Evolutionary conservation across 2,113 vertebrate genomes (phyloP).

Genomic region (Alethe castanea): DNA sequence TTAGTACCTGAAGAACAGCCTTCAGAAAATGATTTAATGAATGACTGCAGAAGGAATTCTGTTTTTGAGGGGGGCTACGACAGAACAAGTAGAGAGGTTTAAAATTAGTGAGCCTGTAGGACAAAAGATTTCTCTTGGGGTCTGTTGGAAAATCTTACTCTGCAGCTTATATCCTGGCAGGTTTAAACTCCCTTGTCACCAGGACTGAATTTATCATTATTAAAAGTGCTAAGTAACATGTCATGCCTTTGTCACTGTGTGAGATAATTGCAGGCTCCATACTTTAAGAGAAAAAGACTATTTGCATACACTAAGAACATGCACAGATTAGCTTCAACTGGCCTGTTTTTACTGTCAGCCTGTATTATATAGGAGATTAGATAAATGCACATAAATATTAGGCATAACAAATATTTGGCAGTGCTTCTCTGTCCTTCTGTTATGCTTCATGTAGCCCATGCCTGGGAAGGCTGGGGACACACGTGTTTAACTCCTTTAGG

Average conservation of each 20-base stretch:
- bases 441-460: not conserved
- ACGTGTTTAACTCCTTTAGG: not conserved
- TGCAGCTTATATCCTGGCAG: not conserved
- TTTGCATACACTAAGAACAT: conserved; percentile 62
- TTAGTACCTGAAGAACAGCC: not conserved
- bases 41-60: not conserved
- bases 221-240: conserved; percentile 66
- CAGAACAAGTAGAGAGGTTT: not conserved
- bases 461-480: not conserved
- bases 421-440: not conserved
- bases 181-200: conserved; percentile 43
- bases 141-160: not conserved
- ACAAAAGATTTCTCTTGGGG: not conserved
- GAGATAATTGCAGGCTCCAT: conserved; percentile 70
- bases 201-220: conserved; percentile 54
- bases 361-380: conserved; percentile 59
- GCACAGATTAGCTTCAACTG: conserved; percentile 58
- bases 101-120: not conserved
- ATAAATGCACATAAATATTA: conserved; percentile 29
- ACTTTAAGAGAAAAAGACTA: conserved; percentile 66
- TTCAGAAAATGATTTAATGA: not conserved
- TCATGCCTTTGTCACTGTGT: conserved; percentile 45
- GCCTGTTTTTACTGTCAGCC: conserved; percentile 67
- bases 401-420: conserved; percentile 44
- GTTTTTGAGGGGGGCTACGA: not conserved